These are phyloP conservation scores for Ciconia stormi DNA, from an alignment of 2,113 vertebrate genomes.

Conservation along the genomic window DNA sequence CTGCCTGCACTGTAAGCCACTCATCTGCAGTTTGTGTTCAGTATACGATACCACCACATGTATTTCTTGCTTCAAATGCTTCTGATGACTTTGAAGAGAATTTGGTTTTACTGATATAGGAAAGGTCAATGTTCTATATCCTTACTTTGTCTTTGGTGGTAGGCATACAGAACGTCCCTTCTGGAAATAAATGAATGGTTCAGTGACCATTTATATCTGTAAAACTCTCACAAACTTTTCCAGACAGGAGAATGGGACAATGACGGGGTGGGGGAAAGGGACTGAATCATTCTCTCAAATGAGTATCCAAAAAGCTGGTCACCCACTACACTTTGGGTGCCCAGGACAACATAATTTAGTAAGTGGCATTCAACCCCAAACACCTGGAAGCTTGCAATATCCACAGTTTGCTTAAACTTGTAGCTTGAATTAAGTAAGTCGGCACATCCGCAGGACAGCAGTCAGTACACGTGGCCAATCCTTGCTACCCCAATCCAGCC, in stretches of 20 bases:
- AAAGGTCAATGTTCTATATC: background rate
- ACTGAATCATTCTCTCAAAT: background rate
- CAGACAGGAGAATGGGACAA: background rate
- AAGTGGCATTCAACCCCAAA: background rate
- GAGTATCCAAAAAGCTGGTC: background rate
- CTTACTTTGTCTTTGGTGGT: background rate
- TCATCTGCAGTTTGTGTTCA: background rate
- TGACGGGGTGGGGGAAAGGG: background rate
- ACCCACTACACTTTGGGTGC: background rate
- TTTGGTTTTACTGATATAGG: background rate
- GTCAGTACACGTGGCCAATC: background rate
- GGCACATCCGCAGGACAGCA: background rate
- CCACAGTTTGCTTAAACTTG: background rate
- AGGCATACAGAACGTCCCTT: background rate
- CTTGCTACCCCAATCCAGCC: background rate
- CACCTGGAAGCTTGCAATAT: background rate
- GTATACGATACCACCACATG: fast-evolving
- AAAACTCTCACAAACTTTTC: background rate
- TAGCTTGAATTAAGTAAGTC: background rate
- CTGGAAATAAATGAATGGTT: background rate
- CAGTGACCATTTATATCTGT: background rate
- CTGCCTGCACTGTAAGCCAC: background rate
- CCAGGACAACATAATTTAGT: background rate
- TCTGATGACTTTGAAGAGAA: background rate
- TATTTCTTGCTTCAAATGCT: background rate